These are phyloP conservation scores for Endotricha flammealis DNA, from an alignment of 2,888 invertebrate genomes.

Conservation along the genomic window DNA sequence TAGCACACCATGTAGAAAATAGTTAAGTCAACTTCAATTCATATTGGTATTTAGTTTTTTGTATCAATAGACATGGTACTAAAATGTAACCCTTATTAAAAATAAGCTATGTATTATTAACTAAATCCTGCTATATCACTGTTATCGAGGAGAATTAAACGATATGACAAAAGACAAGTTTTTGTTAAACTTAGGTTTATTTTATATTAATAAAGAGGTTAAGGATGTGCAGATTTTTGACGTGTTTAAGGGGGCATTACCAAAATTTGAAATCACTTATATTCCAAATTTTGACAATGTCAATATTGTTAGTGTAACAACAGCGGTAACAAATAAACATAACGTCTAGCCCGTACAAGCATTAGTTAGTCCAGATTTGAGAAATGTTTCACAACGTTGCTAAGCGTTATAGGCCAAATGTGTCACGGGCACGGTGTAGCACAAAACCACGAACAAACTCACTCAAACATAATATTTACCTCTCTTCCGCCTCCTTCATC, in stretches of 20 bases:
- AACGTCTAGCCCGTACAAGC: slow-evolving; percentile 62
- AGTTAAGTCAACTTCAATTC: too few species aligned
- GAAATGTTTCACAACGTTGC: slow-evolving; percentile 70
- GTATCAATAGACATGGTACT: too few species aligned
- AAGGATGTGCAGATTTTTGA: too few species aligned
- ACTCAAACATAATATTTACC: slow-evolving; percentile 82
- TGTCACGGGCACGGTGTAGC: slow-evolving; percentile 66
- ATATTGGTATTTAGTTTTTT: too few species aligned
- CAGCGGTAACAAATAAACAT: slow-evolving; percentile 38
- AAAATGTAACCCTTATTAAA: too few species aligned
- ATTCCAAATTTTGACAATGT: slow-evolving; percentile 11
- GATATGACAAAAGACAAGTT: too few species aligned
- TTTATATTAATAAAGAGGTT: too few species aligned
- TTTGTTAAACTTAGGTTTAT: too few species aligned
- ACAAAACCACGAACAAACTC: slow-evolving; percentile 65
- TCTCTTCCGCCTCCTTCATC: slow-evolving; percentile 99
- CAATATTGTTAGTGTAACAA: slow-evolving; percentile 16
- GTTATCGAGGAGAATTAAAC: too few species aligned
- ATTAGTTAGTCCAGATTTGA: slow-evolving; percentile 77
- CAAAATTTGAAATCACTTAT: slow-evolving; percentile 13
- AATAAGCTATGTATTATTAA: too few species aligned
- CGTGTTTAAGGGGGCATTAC: background rate
- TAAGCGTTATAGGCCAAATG: slow-evolving; percentile 75
- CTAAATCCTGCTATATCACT: too few species aligned
- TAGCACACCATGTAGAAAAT: too few species aligned